A percentile compares a stretch with the other conserved stretches of the same genome.
Evolutionary conservation across 2,888 invertebrate genomes (phyloP).

Genomic region (Parasteatoda lunata): DNA sequence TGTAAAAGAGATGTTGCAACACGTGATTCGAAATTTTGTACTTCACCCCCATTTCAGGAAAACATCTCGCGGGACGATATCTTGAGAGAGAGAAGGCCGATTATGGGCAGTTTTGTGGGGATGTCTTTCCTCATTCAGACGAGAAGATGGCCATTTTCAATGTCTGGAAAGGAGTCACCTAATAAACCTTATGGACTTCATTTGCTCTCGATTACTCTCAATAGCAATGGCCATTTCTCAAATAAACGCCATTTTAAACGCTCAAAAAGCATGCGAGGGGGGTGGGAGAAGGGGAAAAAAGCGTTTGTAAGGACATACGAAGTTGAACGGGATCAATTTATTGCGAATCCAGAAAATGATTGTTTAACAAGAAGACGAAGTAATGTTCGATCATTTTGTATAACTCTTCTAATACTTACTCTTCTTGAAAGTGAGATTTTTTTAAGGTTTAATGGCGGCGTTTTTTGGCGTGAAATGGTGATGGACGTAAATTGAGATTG

Average conservation of each 20-base stretch:
- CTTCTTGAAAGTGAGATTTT: background rate
- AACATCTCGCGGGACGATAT: slow-evolving; percentile 35
- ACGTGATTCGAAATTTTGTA: slow-evolving; percentile 23
- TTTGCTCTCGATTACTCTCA: slow-evolving; percentile 55
- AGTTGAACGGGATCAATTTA: slow-evolving; percentile 52
- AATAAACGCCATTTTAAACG: slow-evolving; percentile 66
- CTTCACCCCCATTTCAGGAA: slow-evolving; percentile 35
- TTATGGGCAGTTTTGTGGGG: slow-evolving; percentile 34
- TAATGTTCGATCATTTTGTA: slow-evolving; percentile 24
- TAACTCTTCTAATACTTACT: background rate
- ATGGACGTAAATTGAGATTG: too few relatives aligned
- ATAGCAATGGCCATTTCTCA: slow-evolving; percentile 45
- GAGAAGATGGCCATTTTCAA: slow-evolving; percentile 31
- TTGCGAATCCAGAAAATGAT: slow-evolving; percentile 35
- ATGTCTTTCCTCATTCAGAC: slow-evolving; percentile 39
- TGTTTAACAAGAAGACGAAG: slow-evolving; percentile 39
- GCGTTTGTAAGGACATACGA: slow-evolving; percentile 15
- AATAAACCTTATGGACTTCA: slow-evolving; percentile 67
- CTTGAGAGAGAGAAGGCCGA: slow-evolving; percentile 37
- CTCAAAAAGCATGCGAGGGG: slow-evolving; percentile 11
- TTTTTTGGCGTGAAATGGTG: too few relatives aligned
- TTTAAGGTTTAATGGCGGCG: too few relatives aligned
- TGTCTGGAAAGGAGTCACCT: slow-evolving; percentile 46
- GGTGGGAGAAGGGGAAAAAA: background rate
- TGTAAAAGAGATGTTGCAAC: too few relatives aligned